Conservation (phyloP, 2,888 invertebrate genomes). For the Lamellibrachia satsuma region DNA sequence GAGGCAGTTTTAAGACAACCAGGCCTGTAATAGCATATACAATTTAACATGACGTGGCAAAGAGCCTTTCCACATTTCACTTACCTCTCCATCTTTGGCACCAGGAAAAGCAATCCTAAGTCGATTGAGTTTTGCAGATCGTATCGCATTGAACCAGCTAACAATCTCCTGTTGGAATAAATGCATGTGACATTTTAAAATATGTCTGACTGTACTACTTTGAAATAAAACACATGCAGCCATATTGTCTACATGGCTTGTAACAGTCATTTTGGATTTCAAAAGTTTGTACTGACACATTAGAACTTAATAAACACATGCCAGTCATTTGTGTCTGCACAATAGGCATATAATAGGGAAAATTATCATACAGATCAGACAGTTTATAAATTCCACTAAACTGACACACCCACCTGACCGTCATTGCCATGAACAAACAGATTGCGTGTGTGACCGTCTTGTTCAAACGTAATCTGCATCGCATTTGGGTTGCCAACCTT, state of each 20-base stretch:
- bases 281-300: too few species aligned
- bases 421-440: constrained; percentile 88
- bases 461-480: constrained; percentile 84
- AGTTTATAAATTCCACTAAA: too few species aligned
- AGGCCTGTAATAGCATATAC: too few species aligned
- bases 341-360: too few species aligned
- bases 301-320: too few species aligned
- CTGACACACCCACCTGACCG: constrained; percentile 70
- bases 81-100: constrained; percentile 55
- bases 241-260: too few species aligned
- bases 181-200: not conserved
- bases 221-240: too few species aligned
- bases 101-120: constrained; percentile 85
- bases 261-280: too few species aligned
- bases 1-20: not conserved
- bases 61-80: not conserved
- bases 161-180: constrained; percentile 72
- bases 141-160: constrained; percentile 85
- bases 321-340: too few species aligned
- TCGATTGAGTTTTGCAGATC: constrained; percentile 85
- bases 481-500: constrained; percentile 41
- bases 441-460: constrained; percentile 85
- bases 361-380: too few species aligned
- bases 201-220: too few species aligned
- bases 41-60: not conserved